Conservation (phyloP, 2,888 invertebrate species). For the Sipha maydis region DNA sequence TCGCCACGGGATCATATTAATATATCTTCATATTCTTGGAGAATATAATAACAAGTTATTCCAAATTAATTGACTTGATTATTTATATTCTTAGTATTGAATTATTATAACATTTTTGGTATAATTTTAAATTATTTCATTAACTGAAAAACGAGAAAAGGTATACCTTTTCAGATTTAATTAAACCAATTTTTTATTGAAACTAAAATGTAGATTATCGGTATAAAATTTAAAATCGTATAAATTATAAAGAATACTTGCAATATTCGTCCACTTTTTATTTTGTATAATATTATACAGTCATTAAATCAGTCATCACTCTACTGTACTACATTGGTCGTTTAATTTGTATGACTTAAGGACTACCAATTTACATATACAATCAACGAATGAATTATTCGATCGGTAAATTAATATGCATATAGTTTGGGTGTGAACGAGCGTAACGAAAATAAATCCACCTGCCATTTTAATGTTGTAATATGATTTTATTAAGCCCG, state of each 20-base stretch:
- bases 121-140: too few species aligned
- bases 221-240: not conserved
- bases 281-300: too few species aligned
- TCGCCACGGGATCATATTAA: constrained; percentile 18
- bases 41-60: not conserved
- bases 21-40: too few species aligned
- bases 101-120: not conserved
- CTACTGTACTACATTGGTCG: not conserved
- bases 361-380: not conserved
- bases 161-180: not conserved
- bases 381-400: not conserved
- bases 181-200: too few species aligned
- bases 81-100: not conserved
- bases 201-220: not conserved
- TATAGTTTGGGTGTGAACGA: too few species aligned
- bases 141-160: not conserved
- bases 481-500: not conserved
- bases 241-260: not conserved
- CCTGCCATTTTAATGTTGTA: not conserved
- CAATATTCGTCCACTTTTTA: not conserved
- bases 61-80: not conserved
- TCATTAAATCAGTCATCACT: too few species aligned
- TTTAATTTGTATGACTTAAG: not conserved
- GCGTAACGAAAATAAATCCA: too few species aligned
- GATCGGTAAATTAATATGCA: not conserved